These are phyloP conservation scores for Typhlichthys subterraneus DNA, from an alignment of 2,797 vertebrate genomes.

Conservation along the genomic window DNA sequence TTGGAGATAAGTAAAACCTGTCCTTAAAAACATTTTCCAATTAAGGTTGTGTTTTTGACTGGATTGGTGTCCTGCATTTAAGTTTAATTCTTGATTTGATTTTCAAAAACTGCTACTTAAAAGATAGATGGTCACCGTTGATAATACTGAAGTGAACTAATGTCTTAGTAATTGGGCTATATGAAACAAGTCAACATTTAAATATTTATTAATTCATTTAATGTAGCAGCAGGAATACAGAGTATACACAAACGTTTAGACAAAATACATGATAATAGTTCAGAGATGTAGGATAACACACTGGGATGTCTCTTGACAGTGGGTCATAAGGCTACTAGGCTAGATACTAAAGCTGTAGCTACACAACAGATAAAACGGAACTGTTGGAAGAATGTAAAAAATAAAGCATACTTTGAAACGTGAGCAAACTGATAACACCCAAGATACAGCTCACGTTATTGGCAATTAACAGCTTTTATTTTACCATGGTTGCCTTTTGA, in stretches of 20 bases:
- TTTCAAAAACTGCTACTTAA: no score
- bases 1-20: no score
- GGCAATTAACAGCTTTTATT: conserved; percentile 66
- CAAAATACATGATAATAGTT: conserved; percentile 81
- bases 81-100: no score
- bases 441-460: conserved; percentile 73
- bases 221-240: conserved; percentile 83
- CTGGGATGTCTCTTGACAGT: conserved; percentile 68
- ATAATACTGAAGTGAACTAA: neutral
- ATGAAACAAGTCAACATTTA: conserved; percentile 2
- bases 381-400: conserved; percentile 65
- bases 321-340: conserved; percentile 76
- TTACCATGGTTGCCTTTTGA: conserved; percentile 66
- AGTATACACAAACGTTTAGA: conserved; percentile 84
- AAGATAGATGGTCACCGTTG: neutral
- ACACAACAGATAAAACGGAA: conserved; percentile 72
- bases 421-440: conserved; percentile 70
- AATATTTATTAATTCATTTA: conserved; percentile 76
- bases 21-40: no score
- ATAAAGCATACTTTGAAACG: conserved; percentile 68
- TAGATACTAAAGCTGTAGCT: conserved; percentile 76
- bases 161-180: neutral
- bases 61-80: no score
- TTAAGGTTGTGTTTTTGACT: no score
- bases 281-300: conserved; percentile 77